Conservation (phyloP, 2,888 invertebrate species). For the Pilophorus perplexus region DNA sequence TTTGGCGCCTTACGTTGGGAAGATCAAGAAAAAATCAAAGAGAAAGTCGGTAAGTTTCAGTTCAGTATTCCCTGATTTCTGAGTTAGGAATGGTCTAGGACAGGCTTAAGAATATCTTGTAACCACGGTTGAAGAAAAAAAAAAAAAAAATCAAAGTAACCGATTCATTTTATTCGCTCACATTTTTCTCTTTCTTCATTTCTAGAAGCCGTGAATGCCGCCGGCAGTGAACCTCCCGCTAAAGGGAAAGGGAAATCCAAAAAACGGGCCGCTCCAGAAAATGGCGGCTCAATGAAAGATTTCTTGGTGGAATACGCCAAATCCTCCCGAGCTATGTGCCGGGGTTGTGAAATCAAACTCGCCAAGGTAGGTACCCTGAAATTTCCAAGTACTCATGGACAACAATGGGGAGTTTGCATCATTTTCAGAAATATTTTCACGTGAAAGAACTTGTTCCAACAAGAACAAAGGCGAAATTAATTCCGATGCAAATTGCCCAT, state of each 20-base stretch:
- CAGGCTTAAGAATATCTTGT: too few relatives aligned
- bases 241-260: slow-evolving; percentile 55
- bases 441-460: too few relatives aligned
- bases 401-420: too few relatives aligned
- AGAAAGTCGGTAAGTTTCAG: slow-evolving; percentile 60
- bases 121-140: neutral
- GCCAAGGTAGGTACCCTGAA: slow-evolving; percentile 71
- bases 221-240: slow-evolving; percentile 52
- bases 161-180: too few relatives aligned
- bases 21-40: slow-evolving; percentile 78
- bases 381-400: too few relatives aligned
- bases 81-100: neutral
- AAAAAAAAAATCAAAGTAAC: neutral
- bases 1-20: slow-evolving; percentile 74
- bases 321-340: slow-evolving; percentile 74
- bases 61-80: neutral
- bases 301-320: slow-evolving; percentile 82
- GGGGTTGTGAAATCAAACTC: slow-evolving; percentile 82
- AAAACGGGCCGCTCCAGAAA: slow-evolving; percentile 52
- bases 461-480: too few relatives aligned
- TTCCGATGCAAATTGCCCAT: too few relatives aligned
- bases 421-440: too few relatives aligned
- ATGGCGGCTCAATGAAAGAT: slow-evolving; percentile 58
- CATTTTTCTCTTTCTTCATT: slow-evolving; percentile 31
- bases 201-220: slow-evolving; percentile 52